phyloP scores from a whole-genome alignment of 2,797 vertebrate species.

The Sebastolobus alascanus region DNA sequence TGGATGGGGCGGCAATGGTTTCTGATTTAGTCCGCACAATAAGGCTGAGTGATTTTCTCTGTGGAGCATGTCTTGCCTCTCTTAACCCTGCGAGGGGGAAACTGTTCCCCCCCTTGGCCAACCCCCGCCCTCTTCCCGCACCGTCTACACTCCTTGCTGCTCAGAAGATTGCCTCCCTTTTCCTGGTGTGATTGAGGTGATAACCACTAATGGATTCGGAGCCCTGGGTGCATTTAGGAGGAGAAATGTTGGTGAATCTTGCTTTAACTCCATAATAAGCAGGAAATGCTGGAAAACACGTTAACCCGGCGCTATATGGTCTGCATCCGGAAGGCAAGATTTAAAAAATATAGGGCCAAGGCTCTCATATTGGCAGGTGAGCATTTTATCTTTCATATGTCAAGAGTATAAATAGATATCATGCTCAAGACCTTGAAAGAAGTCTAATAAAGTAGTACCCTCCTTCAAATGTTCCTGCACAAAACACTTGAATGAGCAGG shows the following conservation, averaged over 20 bases:
- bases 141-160: neutral
- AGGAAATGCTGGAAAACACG: conserved; percentile 20
- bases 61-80: conserved; percentile 54
- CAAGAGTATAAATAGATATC: neutral
- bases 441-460: neutral
- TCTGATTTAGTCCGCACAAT: conserved; percentile 71
- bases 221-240: conserved; percentile 50
- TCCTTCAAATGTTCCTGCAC: neutral
- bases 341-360: neutral
- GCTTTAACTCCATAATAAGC: conserved; percentile 14
- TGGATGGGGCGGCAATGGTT: conserved; percentile 56
- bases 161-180: conserved; percentile 59
- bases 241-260: conserved; percentile 33
- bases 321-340: neutral
- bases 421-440: neutral
- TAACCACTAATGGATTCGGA: conserved; percentile 68
- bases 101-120: neutral
- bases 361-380: neutral
- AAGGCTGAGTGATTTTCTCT: conserved; percentile 70
- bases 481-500: conserved; percentile 14
- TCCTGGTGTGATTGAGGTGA: conserved; percentile 57
- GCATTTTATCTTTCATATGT: neutral
- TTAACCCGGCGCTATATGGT: conserved; percentile 1
- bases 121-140: neutral
- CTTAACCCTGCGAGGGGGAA: conserved; percentile 41